Evolutionary conservation across 1,140 invertebrate species (phyloP), one percentile per base, ranked within the genome.

Genomic region (Pinna nobilis): DNA sequence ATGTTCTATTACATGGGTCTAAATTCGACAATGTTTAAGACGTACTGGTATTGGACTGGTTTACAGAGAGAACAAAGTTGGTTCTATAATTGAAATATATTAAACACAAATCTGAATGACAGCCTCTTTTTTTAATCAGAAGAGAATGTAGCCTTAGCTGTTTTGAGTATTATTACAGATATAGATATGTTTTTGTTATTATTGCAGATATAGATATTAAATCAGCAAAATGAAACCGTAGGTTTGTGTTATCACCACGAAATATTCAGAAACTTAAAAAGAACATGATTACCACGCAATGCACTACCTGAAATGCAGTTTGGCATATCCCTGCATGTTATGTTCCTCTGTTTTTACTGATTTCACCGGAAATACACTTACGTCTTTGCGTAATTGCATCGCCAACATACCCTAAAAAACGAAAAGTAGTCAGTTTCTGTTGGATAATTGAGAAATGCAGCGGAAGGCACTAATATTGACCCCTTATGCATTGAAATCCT

Each of bases 291-390:
- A 25, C 18, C 18, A 20, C 13, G 51, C 13, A 25, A 7, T 41
- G 39, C 23, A 13, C 44, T 65, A 82, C 80, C 80, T 73, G 65
- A 82, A 82, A 61, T 77, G 44, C 37, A 71, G 44, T 73, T 78
- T 79, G 1, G 80, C 67, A 47, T 75, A 82, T 18, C 33, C 57
- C 57, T 78, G 71, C 28, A 82, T 49, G 3, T 51, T 79, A 23
- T 75, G 74, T 25, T 74, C 72, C 7, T 39, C 49, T 35, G 68
- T 60, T 64, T 44, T 55, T 18, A 68, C 25, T 11, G 51, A 33
- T 2, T 74, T 64, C 33, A n/a, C 50, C 3, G 49, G 57, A n/a
- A 77, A 75, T 11, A 61, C 44, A 18, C 28, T 73, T 18, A 70
- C 35, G 39, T 80, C 78, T 53, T 79, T 82, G 32, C 66, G 47